Percentiles rank a stretch among this genome's conserved stretches.
These are phyloP conservation scores for Sphaerodactylus townsendi DNA, from an alignment of 2,113 vertebrate species.

Conservation along the genomic window DNA sequence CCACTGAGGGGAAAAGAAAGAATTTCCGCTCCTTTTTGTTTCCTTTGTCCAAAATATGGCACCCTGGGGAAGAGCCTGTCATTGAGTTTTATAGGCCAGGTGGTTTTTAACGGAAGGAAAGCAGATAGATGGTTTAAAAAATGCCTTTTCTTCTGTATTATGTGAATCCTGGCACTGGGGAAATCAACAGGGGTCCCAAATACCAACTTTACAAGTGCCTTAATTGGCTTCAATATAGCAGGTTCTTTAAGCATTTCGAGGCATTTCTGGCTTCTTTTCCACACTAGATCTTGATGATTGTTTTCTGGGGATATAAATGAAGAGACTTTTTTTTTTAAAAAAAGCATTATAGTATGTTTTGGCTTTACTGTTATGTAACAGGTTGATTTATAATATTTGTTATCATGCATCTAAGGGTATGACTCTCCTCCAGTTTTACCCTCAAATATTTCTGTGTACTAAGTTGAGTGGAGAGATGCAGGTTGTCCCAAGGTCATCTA, in stretches of 20 bases:
- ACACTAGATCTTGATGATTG: background rate
- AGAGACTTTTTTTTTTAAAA: background rate
- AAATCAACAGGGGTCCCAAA: conserved; percentile 45
- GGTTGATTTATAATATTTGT: background rate
- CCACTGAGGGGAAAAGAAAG: conserved; percentile 53
- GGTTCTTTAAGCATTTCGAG: background rate
- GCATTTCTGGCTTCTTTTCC: background rate
- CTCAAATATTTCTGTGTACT: no score
- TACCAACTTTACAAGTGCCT: conserved; percentile 26
- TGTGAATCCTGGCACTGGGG: conserved; percentile 31
- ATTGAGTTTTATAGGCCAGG: conserved; percentile 61
- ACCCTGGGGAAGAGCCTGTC: conserved; percentile 55
- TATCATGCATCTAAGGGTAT: no score
- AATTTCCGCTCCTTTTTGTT: conserved; percentile 45
- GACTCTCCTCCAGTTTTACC: no score
- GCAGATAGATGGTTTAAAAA: conserved; percentile 22
- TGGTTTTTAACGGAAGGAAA: conserved; percentile 49
- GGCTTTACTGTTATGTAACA: background rate
- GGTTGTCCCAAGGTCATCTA: no score
- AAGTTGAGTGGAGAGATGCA: no score
- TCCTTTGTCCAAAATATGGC: conserved; percentile 50
- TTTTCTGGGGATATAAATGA: background rate
- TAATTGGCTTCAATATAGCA: conserved; percentile 33
- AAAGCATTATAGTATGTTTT: background rate
- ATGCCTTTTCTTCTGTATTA: conserved; percentile 19